A percentile compares a stretch with the other conserved stretches of the same genome.
Evolutionary conservation across 1,140 invertebrate genomes (phyloP).

Genomic region (Neodiprion lecontei): DNA sequence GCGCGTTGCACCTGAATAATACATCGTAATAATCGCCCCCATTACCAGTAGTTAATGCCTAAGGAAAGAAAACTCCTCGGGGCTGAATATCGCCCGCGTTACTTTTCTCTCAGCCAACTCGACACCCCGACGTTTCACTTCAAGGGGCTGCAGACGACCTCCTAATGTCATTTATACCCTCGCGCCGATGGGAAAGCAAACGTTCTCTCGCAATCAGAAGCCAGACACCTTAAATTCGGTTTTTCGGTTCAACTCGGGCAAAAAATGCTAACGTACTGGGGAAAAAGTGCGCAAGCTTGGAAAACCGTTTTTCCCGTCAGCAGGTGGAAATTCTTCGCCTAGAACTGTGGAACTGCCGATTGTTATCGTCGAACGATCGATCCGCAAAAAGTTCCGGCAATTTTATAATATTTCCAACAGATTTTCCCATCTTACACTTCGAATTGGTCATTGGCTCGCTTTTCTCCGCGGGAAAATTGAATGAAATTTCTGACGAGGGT

Average conservation of each 20-base stretch:
- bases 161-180: background rate
- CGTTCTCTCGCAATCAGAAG: background rate
- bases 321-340: no score
- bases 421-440: no score
- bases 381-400: background rate
- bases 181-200: background rate
- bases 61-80: background rate
- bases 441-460: no score
- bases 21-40: constrained; percentile 53
- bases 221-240: background rate
- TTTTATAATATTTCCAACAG: no score
- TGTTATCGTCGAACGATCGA: background rate
- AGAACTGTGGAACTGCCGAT: no score
- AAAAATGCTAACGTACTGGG: no score
- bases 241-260: no score
- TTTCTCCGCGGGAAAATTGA: background rate
- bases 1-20: constrained; percentile 49
- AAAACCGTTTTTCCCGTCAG: no score
- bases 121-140: background rate
- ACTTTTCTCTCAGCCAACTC: background rate
- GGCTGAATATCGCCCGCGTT: background rate
- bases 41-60: constrained; percentile 48
- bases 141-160: background rate
- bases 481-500: background rate
- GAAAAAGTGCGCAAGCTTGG: no score